Evolutionary conservation across 1,140 invertebrate genomes (phyloP).

Genomic region (Berghia stephanieae): DNA sequence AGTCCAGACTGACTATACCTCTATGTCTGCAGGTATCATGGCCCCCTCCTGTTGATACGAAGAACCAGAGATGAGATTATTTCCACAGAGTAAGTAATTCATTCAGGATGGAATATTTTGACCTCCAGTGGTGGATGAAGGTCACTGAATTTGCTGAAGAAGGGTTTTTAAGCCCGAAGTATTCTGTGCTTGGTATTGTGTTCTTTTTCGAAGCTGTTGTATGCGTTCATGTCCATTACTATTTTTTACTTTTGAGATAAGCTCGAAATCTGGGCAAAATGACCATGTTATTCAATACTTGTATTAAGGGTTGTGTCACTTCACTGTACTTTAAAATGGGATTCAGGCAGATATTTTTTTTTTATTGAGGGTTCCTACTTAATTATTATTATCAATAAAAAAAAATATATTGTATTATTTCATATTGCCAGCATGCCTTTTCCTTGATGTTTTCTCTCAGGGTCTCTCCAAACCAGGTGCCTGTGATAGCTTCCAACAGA

Average conservation of each 20-base stretch:
- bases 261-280: too few relatives aligned
- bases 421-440: not conserved
- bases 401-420: not conserved
- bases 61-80: conserved; percentile 32
- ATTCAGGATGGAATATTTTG: too few relatives aligned
- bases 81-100: conserved; percentile 29
- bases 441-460: conserved; percentile 28
- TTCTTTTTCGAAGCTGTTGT: too few relatives aligned
- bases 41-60: conserved; percentile 32
- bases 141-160: too few relatives aligned
- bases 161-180: too few relatives aligned
- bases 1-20: not conserved
- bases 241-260: too few relatives aligned
- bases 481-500: conserved; percentile 80
- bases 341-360: not conserved
- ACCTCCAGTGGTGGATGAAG: too few relatives aligned
- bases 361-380: not conserved
- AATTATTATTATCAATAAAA: not conserved
- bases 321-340: not conserved
- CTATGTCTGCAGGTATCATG: conserved; percentile 28
- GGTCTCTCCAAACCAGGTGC: conserved; percentile 31
- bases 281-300: too few relatives aligned
- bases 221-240: too few relatives aligned
- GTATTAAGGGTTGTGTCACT: too few relatives aligned
- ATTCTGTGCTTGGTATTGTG: too few relatives aligned